A percentile compares a stretch with the other conserved stretches of the same genome.
phyloP scores from a whole-genome alignment of 2,888 invertebrate species.

The Eristalinus aeneus region DNA sequence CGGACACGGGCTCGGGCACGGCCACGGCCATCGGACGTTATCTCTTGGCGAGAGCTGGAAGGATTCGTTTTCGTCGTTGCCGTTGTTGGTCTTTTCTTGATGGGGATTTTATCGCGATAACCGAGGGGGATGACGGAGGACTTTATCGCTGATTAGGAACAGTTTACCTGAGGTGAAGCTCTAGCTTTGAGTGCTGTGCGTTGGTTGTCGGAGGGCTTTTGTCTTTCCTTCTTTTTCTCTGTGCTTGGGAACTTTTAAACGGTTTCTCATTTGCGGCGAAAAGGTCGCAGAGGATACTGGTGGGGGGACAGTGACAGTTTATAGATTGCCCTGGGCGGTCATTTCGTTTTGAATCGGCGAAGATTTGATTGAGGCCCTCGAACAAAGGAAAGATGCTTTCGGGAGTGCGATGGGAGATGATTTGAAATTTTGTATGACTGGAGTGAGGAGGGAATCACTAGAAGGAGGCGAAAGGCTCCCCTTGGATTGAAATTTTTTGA shows the following conservation, averaged over 20 bases:
- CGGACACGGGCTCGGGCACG: background rate
- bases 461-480: no score
- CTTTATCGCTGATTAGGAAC: constrained; percentile 57
- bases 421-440: background rate
- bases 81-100: background rate
- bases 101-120: constrained; percentile 42
- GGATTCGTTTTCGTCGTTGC: constrained; percentile 4
- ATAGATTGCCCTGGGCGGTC: background rate
- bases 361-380: background rate
- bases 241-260: constrained; percentile 3
- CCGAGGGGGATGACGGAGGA: background rate
- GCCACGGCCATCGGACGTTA: constrained; percentile 21
- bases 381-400: background rate
- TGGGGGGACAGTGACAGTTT: background rate
- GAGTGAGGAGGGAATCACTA: background rate
- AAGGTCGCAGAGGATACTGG: background rate
- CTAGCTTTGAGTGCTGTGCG: constrained; percentile 22
- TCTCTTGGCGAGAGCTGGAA: constrained; percentile 1
- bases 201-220: background rate
- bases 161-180: constrained; percentile 51
- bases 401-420: background rate
- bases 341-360: background rate
- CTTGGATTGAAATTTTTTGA: no score
- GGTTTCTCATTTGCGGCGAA: constrained; percentile 27
- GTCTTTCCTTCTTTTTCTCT: background rate